Evolutionary conservation across 2,888 invertebrate species (phyloP), one percentile per base, ranked within the genome.

Genomic region (Spilarctia lutea): DNA sequence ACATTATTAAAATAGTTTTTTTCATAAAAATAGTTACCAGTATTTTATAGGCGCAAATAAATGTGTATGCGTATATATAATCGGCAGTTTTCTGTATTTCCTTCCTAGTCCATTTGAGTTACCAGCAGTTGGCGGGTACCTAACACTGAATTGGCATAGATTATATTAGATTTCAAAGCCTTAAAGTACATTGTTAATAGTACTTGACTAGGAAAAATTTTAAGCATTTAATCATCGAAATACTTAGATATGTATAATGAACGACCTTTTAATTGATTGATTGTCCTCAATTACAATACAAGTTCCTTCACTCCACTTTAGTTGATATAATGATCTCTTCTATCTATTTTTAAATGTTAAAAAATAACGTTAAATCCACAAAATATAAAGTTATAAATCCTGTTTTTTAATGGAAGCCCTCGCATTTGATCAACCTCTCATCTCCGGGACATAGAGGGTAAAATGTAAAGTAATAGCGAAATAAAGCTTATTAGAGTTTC

Each of bases 401-500:
- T 27, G 73, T 66, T 84, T 73, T 79, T 82, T 74, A 82, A 84
- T 77, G 68, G 75, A 67, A 67, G 30, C 39, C 70, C 66, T 69
- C 67, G 71, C 65, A 72, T 70, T n/a, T 77, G 63, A 82, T 79
- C 70, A 60, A 65, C 74, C 72, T 67, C 63, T 72, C 68, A 74
- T 80, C 84, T 65, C 24, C 63, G 35, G 76, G 73, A 74, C 27
- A 82, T 76, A 75, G 65, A 35, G 71, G 65, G 56, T 13, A 74
- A 79, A 74, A 76, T 35, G 63, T 52, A 52, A 33, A 66, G 81
- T 80, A 79, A 80, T 71, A 65, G 65, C 10, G 45, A 52, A 42
- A 67, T 60, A 71, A 72, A 77, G 76, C 75, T 70, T 81, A 82
- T 78, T 77, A 77, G 80, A 86, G 78, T 80, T 76, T n/a, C n/a